A percentile compares a stretch with the other conserved stretches of the same genome.
These are phyloP conservation scores for Salvelinus fontinalis DNA, from an alignment of 2,113 vertebrate species.

Conservation along the genomic window DNA sequence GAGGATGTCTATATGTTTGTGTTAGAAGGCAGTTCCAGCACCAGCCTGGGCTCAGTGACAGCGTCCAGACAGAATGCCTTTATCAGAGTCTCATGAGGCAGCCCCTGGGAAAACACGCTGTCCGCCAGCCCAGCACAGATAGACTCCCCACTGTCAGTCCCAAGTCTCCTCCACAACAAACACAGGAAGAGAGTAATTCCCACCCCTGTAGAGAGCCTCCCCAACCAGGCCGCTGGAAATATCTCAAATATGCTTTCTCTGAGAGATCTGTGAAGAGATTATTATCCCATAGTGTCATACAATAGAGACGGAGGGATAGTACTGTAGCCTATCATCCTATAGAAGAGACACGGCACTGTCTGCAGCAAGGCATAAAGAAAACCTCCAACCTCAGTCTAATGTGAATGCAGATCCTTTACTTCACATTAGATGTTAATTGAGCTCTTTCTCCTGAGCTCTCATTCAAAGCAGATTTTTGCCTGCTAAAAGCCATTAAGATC, in stretches of 20 bases:
- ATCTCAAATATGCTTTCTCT: slow-evolving; percentile 61
- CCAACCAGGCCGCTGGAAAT: slow-evolving; percentile 42
- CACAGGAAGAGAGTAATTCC: slow-evolving; percentile 71
- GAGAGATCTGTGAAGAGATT: slow-evolving; percentile 37
- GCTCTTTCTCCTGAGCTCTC: slow-evolving; percentile 38
- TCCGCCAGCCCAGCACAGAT: slow-evolving; percentile 49
- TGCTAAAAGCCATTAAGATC: slow-evolving; percentile 42
- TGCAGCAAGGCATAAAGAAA: not conserved
- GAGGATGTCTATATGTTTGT: slow-evolving; percentile 74
- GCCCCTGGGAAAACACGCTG: slow-evolving; percentile 66
- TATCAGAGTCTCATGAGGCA: slow-evolving; percentile 62
- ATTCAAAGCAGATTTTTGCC: slow-evolving; percentile 29
- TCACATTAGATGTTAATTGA: slow-evolving; percentile 44
- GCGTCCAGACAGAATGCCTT: slow-evolving; percentile 69
- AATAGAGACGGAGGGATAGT: not conserved
- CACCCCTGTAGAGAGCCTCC: slow-evolving; percentile 8
- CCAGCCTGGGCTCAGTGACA: slow-evolving; percentile 65
- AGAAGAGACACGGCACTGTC: slow-evolving; percentile 6
- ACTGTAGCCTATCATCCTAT: not conserved
- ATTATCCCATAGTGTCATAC: slow-evolving; percentile 14
- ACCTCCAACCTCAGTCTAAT: slow-evolving; percentile 20
- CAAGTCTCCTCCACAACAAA: slow-evolving; percentile 51
- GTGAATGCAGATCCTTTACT: slow-evolving; percentile 26
- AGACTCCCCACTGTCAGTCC: slow-evolving; percentile 71
- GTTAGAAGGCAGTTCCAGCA: slow-evolving; percentile 64